Evolutionary conservation across 2,113 vertebrate species (phyloP), one percentile per base, ranked within the genome.

Genomic region (Hypanus sabinus): DNA sequence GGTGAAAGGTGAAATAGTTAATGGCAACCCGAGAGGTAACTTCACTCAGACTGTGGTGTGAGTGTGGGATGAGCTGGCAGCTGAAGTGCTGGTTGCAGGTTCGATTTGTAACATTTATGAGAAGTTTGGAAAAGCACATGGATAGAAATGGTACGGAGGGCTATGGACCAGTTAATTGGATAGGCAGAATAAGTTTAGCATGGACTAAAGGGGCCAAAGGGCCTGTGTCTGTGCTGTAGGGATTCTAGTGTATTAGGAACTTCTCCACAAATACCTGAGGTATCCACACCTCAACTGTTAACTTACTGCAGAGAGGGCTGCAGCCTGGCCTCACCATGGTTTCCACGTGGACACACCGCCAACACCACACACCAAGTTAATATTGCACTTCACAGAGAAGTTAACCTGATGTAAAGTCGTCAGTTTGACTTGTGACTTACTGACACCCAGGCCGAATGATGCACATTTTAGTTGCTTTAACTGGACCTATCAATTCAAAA

Each of bases 381-480:
- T 88, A 60, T 88, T 33, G 30, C 60, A 88, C 60, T 88, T 62
- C n/a, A 60, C 85, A 88, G 36, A 65, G 60, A 88, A 60, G 85
- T 88, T 88, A 65, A 88, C 62, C 85, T 88, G 57, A 88, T 88
- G 30, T 88, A 65, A 33, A 65, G 33, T n/a, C 33, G 60, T 88
- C 60, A 33, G 60, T 60, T 65, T n/a, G n/a, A 88, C 57, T 65
- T 60, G 65, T 88, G 62, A 65, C 30, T 88, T 14, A 88, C 57
- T 88, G 85, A 62, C 57, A 62, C 18, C 85, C 60, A 33, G 85
- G 57, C 30, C 33, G 57, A 88, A 60, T 87, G 83, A 62, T 55
- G 60, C 5, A 60, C 24, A 70, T 2, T 62, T 87, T 27, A 14
- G 24, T 24, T 14, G 57, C 12, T 62, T 87, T 87, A 87, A 62